Percentiles rank a stretch among this genome's conserved stretches.
Conservation (phyloP, 2,113 vertebrate genomes). For the Sinosuthora webbiana region DNA sequence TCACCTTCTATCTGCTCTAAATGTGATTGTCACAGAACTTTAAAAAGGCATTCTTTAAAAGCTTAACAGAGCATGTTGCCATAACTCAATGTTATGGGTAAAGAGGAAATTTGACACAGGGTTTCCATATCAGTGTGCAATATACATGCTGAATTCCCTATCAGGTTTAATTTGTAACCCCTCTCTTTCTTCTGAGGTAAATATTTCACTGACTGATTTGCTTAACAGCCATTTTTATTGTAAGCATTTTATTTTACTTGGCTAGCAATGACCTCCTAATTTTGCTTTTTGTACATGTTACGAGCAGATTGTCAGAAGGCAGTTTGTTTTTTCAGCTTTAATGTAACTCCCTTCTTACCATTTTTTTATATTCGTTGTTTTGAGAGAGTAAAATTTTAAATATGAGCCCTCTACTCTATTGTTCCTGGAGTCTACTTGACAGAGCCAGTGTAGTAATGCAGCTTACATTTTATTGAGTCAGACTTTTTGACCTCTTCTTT, state of each 20-base stretch:
- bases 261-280: neutral
- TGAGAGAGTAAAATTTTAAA: neutral
- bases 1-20: constrained; percentile 20
- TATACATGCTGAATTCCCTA: neutral
- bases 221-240: neutral
- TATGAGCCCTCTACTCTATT: neutral
- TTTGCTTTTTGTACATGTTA: neutral
- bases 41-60: neutral
- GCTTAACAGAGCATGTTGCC: neutral
- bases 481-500: neutral
- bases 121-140: neutral
- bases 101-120: neutral
- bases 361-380: neutral
- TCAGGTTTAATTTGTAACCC: neutral
- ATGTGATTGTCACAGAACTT: neutral
- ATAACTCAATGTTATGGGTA: neutral
- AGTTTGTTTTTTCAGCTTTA: neutral
- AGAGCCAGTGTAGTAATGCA: neutral
- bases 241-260: neutral
- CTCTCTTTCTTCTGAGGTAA: neutral
- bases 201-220: neutral
- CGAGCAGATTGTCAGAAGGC: neutral
- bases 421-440: neutral
- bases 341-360: neutral
- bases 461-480: neutral